Percentiles rank a stretch among this genome's conserved stretches.
phyloP scores from a whole-genome alignment of 2,113 vertebrate genomes.

The Herpetotheres cachinnans region DNA sequence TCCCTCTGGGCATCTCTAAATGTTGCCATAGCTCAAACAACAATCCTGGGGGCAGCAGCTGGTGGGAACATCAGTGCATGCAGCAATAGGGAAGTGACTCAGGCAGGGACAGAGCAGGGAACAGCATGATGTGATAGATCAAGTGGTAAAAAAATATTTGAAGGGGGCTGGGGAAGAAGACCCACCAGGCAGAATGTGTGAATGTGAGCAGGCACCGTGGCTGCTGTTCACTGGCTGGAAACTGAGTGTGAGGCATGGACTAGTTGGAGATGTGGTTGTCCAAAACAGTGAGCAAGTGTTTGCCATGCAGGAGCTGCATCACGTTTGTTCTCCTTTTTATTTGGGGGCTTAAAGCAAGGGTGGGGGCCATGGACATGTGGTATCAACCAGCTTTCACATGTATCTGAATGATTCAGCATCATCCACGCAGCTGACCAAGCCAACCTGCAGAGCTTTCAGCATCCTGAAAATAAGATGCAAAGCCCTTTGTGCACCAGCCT shows the following conservation, averaged over 20 bases:
- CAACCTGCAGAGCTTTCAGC: constrained; percentile 5
- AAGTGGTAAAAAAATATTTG: background rate
- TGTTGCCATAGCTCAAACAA: background rate
- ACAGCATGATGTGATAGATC: background rate
- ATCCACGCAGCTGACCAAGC: background rate
- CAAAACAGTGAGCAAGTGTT: background rate
- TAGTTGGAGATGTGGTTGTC: background rate
- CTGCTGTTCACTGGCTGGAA: background rate
- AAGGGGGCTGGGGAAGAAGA: background rate
- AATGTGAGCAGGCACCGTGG: background rate
- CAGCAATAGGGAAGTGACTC: background rate
- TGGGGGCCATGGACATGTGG: accelerated
- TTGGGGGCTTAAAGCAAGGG: background rate
- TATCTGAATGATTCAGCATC: background rate
- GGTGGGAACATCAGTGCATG: accelerated
- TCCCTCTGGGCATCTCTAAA: background rate
- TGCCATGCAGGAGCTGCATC: background rate
- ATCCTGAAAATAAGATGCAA: background rate
- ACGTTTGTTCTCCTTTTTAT: background rate
- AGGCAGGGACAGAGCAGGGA: background rate
- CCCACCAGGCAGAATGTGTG: background rate
- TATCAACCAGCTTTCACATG: background rate
- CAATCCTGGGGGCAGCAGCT: accelerated
- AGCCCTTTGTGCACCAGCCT: background rate
- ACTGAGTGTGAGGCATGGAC: background rate